Evolutionary conservation across 2,797 vertebrate genomes (phyloP).

Genomic region (Aplochiton taeniatus): DNA sequence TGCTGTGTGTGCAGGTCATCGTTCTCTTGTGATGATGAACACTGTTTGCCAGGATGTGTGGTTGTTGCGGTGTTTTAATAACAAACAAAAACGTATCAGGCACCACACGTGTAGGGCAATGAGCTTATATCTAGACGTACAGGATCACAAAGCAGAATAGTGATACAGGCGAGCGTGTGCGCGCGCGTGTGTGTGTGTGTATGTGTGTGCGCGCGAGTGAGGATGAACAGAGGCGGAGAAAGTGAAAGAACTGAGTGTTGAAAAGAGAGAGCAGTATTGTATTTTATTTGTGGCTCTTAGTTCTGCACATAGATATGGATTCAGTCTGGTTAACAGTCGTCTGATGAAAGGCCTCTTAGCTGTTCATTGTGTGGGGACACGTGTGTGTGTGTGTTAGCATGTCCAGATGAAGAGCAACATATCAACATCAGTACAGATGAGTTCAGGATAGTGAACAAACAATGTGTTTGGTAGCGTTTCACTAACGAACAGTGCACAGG

Average conservation of each 20-base stretch:
- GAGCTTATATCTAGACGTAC: background rate
- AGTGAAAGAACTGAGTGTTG: too few relatives aligned
- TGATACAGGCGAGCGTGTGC: conserved; percentile 12
- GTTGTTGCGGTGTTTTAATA: background rate
- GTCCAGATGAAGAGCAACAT: conserved; percentile 18
- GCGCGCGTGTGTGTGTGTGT: conserved; percentile 4
- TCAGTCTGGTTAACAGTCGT: conserved; percentile 54
- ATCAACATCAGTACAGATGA: background rate
- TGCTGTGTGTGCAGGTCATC: conserved; percentile 58
- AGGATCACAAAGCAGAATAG: conserved; percentile 3
- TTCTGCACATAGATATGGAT: conserved; percentile 18
- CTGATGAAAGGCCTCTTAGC: conserved; percentile 55
- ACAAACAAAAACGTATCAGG: background rate
- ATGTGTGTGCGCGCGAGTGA: conserved; percentile 25
- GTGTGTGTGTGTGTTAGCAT: conserved; percentile 7
- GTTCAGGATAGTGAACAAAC: too few relatives aligned
- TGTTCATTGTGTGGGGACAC: conserved; percentile 30
- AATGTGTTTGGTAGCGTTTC: background rate
- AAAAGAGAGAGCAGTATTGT: too few relatives aligned
- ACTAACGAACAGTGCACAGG: conserved; percentile 14
- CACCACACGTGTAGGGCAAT: background rate
- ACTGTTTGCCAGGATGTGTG: conserved; percentile 50
- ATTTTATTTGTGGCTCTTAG: background rate
- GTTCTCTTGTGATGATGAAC: conserved; percentile 65
- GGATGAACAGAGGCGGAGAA: background rate